Evolutionary conservation across 2,113 vertebrate species (phyloP).

Genomic region (Blennius ocellaris): DNA sequence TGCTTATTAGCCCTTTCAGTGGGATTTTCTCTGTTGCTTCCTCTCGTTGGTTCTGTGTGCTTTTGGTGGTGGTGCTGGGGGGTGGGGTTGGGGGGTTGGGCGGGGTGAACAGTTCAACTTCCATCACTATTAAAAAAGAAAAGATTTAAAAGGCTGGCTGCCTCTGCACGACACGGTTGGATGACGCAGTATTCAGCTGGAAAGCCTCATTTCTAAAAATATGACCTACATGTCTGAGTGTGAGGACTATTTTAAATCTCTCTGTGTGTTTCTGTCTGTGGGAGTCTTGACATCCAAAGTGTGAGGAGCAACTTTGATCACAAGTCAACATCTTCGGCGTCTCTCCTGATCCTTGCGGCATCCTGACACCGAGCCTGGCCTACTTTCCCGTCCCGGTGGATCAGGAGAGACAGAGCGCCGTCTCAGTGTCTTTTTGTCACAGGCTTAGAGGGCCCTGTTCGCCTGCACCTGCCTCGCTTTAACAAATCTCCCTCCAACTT

Average conservation of each 20-base stretch:
- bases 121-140: slow-evolving; percentile 23
- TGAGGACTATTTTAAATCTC: slow-evolving; percentile 49
- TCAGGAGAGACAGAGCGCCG: slow-evolving; percentile 45
- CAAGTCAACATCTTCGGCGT: slow-evolving; percentile 63
- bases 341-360: slow-evolving; percentile 66
- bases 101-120: slow-evolving; percentile 36
- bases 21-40: slow-evolving; percentile 10
- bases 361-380: slow-evolving; percentile 70
- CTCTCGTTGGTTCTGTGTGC: slow-evolving; percentile 8
- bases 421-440: slow-evolving; percentile 65
- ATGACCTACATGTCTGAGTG: slow-evolving; percentile 40
- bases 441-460: slow-evolving; percentile 58
- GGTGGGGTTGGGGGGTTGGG: too few species aligned
- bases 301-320: slow-evolving; percentile 67
- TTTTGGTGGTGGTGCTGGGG: slow-evolving; percentile 16
- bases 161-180: slow-evolving; percentile 19
- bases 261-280: slow-evolving; percentile 19
- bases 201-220: slow-evolving; percentile 57
- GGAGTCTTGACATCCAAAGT: slow-evolving; percentile 59
- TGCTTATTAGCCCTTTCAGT: slow-evolving; percentile 16
- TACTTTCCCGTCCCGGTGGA: slow-evolving; percentile 71
- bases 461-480: slow-evolving; percentile 57
- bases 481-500: slow-evolving; percentile 58
- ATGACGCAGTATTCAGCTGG: slow-evolving; percentile 43
- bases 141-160: slow-evolving; percentile 30